These are phyloP conservation scores for Monopis laevigella DNA, from an alignment of 2,888 invertebrate species.

Conservation along the genomic window DNA sequence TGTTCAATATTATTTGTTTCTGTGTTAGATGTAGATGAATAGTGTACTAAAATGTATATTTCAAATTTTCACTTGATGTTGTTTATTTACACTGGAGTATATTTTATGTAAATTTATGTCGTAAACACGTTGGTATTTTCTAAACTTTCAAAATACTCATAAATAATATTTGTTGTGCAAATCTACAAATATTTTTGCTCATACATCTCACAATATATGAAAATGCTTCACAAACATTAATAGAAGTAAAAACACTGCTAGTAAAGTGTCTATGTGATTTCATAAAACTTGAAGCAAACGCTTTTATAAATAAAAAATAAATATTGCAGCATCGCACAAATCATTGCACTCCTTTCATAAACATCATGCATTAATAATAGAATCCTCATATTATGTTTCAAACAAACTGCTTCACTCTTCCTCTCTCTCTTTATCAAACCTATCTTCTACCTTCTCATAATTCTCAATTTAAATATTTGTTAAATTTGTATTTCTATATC, in stretches of 20 bases:
- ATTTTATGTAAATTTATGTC: too few species aligned
- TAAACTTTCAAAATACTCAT: too few species aligned
- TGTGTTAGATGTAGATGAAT: conserved; percentile 27
- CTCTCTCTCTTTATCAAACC: conserved; percentile 35
- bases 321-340: conserved; percentile 1
- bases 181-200: too few species aligned
- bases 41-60: not conserved
- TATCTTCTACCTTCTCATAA: conserved; percentile 38
- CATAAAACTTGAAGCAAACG: too few species aligned
- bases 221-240: too few species aligned
- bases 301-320: not conserved
- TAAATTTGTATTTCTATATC: conserved; percentile 1
- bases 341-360: conserved; percentile 24
- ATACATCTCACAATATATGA: too few species aligned
- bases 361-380: conserved; percentile 44
- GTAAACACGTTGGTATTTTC: too few species aligned
- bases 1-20: conserved; percentile 24
- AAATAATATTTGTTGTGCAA: too few species aligned
- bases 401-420: conserved; percentile 36
- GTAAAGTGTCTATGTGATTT: too few species aligned
- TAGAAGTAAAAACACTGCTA: too few species aligned
- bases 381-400: conserved; percentile 28
- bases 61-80: conserved; percentile 1
- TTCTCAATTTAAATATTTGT: conserved; percentile 16
- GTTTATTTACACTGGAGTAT: too few species aligned